Evolutionary conservation across 2,888 invertebrate genomes (phyloP).

Genomic region (Morpho deidamia): DNA sequence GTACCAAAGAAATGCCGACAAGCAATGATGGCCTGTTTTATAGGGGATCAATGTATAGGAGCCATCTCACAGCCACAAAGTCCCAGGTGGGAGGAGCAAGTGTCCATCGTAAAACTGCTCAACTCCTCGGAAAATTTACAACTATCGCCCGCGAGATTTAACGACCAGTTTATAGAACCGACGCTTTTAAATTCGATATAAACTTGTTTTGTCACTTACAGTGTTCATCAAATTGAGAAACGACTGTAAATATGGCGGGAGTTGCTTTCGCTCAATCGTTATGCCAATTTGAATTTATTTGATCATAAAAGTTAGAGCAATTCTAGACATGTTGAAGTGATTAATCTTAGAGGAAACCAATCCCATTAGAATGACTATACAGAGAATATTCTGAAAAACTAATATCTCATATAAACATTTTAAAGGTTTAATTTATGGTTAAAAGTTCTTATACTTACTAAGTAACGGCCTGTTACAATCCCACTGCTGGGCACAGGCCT

Average conservation of each 20-base stretch:
- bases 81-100: slow-evolving; percentile 64
- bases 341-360: too few species aligned
- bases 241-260: slow-evolving; percentile 27
- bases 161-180: slow-evolving; percentile 73
- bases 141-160: slow-evolving; percentile 70
- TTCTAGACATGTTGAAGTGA: not conserved
- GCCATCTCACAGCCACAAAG: slow-evolving; percentile 57
- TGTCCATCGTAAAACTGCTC: slow-evolving; percentile 66
- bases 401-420: too few species aligned
- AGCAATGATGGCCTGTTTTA: slow-evolving; percentile 45
- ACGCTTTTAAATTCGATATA: slow-evolving; percentile 66
- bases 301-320: slow-evolving; percentile 7
- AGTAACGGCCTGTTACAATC: too few species aligned
- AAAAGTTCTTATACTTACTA: too few species aligned
- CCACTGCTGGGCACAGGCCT: too few species aligned
- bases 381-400: too few species aligned
- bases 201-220: slow-evolving; percentile 62
- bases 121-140: slow-evolving; percentile 68
- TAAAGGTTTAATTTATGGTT: too few species aligned
- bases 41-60: slow-evolving; percentile 48
- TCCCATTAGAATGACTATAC: too few species aligned
- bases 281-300: slow-evolving; percentile 11
- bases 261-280: slow-evolving; percentile 6
- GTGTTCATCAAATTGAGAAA: slow-evolving; percentile 46
- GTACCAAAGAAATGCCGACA: slow-evolving; percentile 32